Base-by-base conservation (phyloP, 2,113 vertebrate genomes). In the Anguilla japonica region DNA sequence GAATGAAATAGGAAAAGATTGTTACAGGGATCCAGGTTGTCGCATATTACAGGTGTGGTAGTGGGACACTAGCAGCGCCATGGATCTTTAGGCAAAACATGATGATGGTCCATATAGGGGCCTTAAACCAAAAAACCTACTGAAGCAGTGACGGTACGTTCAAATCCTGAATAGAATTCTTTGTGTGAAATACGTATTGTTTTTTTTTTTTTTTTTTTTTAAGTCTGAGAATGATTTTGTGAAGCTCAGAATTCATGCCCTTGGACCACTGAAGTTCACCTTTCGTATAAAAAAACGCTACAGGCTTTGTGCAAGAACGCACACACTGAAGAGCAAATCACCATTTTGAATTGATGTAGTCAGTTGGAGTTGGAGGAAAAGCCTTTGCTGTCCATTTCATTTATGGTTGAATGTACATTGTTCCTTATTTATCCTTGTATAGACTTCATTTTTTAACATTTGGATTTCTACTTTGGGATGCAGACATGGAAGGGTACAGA, bases 371-470 rank as follows among this genome's bases (percentile, higher is more conserved):
- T 80, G 34, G 40, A 41, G 34, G 40, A 80, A 2, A 22, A 80
- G 18, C 39, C 79, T 80, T 80, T 20, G 11, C 15, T 18, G 41
- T 79, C 34, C 79, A 22, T 71, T 87, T 81, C 20, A 82, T 57
- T 60, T 82, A 84, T 75, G 20, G 26, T 75, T 83, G 71, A 82
- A 79, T 88, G 79, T 75, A 41, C 87, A 63, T 92, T 91, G 91
- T 91, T 89, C 86, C 87, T 86, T 41, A 79, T 88, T 91, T 89
- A 84, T 92, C 87, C 6, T 87, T 93, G 92, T 93, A 91, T 92
- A 93, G 87, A 92, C 39, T 16, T 39, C 60, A 85, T 91, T 87
- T 90, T 90, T 83, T 84, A 88, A 60, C 82, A 84, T 79, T 87
- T 87, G 13, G 14, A 79, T 18, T n/a, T 90, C 82, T 90, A 91